phyloP scores from a whole-genome alignment of 1,140 invertebrate genomes.

The Drosophila paulistorum region DNA sequence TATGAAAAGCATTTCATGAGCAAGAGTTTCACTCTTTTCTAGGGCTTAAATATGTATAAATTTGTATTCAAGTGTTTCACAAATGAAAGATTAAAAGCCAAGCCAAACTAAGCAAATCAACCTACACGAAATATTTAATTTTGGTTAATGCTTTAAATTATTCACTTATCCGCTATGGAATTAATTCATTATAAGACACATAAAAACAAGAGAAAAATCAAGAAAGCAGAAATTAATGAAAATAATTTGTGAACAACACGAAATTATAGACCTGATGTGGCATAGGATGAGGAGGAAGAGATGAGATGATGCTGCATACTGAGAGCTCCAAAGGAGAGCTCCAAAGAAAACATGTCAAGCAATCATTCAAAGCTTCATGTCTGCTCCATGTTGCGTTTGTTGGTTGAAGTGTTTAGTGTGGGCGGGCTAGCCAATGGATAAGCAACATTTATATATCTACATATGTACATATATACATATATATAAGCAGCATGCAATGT shows the following conservation, averaged over 20 bases:
- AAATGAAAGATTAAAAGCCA: no score
- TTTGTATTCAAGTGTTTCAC: no score
- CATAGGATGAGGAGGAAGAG: conserved; percentile 10
- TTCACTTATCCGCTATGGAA: conserved; percentile 40
- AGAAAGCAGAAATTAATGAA: conserved; percentile 40
- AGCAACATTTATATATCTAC: conserved; percentile 28
- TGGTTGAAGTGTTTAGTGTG: conserved; percentile 35
- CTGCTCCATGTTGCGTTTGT: conserved; percentile 33
- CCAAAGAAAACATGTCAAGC: conserved; percentile 51
- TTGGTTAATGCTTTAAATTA: conserved; percentile 13
- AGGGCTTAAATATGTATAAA: no score
- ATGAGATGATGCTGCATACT: conserved; percentile 32
- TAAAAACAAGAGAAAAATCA: neutral
- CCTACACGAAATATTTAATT: neutral
- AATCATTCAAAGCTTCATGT: conserved; percentile 52
- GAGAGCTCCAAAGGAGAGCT: conserved; percentile 11
- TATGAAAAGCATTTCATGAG: no score
- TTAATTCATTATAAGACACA: conserved; percentile 65
- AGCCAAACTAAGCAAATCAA: no score
- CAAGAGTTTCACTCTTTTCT: no score
- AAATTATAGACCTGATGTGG: conserved; percentile 32
- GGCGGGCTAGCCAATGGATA: conserved; percentile 44
- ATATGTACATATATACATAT: conserved; percentile 51
- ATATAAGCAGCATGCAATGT: conserved; percentile 62
- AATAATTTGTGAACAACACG: conserved; percentile 57